Conservation (phyloP, 1,140 invertebrate species). For the Bombus waltoni region DNA sequence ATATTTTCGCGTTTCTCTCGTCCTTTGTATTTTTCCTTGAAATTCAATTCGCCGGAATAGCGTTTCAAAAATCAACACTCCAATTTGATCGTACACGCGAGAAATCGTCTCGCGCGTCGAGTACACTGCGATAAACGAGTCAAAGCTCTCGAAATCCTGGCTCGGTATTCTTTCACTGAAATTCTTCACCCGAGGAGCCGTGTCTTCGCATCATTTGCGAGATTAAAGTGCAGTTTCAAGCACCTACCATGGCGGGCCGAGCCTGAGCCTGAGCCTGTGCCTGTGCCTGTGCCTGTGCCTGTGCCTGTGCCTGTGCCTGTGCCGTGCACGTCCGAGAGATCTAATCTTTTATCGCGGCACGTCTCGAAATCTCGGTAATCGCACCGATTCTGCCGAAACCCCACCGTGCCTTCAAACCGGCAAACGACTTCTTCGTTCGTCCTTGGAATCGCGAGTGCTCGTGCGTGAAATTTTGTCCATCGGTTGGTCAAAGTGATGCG, state of each 20-base stretch:
- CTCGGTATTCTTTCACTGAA: slow-evolving; percentile 2
- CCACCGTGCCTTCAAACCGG: neutral
- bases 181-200: neutral
- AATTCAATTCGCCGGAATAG: slow-evolving; percentile 21
- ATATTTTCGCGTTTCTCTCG: neutral
- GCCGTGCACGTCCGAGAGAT: slow-evolving; percentile 48
- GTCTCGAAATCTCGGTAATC: slow-evolving; percentile 49
- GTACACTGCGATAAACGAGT: slow-evolving; percentile 23
- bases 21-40: neutral
- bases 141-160: slow-evolving; percentile 4
- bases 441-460: neutral
- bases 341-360: slow-evolving; percentile 66
- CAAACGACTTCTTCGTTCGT: neutral
- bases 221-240: slow-evolving; percentile 64
- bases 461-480: neutral
- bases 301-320: neutral
- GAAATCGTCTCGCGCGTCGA: neutral
- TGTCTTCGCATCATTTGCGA: slow-evolving; percentile 60
- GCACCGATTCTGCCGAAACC: neutral
- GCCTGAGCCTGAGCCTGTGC: neutral
- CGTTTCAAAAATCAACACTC: neutral
- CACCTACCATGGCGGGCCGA: slow-evolving; percentile 7
- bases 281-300: neutral
- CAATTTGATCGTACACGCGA: neutral
- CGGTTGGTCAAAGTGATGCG: neutral